Percentiles rank a stretch among this genome's conserved stretches.
phyloP scores from a whole-genome alignment of 2,113 vertebrate genomes.

The Pimephales promelas region DNA sequence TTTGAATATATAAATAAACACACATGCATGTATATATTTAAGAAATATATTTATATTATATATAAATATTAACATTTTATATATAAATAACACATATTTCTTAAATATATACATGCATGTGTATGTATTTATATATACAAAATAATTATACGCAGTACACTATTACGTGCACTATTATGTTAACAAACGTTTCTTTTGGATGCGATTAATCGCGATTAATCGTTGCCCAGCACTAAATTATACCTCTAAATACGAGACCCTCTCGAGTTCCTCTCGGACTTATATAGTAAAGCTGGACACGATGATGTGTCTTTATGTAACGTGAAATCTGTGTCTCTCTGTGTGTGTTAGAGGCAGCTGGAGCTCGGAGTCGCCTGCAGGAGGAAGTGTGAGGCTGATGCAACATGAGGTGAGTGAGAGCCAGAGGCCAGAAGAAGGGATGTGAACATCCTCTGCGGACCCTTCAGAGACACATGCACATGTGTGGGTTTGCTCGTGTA shows the following conservation, averaged over 20 bases:
- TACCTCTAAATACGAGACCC: not conserved
- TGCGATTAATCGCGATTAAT: too few relatives aligned
- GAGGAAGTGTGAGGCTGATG: slow-evolving; percentile 42
- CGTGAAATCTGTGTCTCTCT: slow-evolving; percentile 29
- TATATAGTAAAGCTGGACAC: not conserved
- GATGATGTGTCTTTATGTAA: slow-evolving; percentile 14
- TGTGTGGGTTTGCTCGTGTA: not conserved
- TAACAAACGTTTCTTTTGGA: too few relatives aligned
- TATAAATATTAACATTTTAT: too few relatives aligned
- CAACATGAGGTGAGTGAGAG: slow-evolving; percentile 46
- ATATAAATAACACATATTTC: too few relatives aligned
- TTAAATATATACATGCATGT: too few relatives aligned
- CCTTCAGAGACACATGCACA: slow-evolving; percentile 1
- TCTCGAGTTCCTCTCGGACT: not conserved
- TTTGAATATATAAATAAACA: too few relatives aligned
- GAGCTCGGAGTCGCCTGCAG: not conserved
- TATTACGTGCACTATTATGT: too few relatives aligned
- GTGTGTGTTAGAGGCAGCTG: slow-evolving; percentile 39
- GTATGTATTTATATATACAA: too few relatives aligned
- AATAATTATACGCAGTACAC: too few relatives aligned
- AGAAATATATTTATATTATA: too few relatives aligned
- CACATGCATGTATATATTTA: too few relatives aligned
- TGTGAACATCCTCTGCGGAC: not conserved
- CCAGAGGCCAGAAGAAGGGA: slow-evolving; percentile 29
- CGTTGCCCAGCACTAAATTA: too few relatives aligned